Percentiles rank a stretch among this genome's conserved stretches.
phyloP scores from a whole-genome alignment of 2,113 vertebrate genomes.

The Setophaga coronata region DNA sequence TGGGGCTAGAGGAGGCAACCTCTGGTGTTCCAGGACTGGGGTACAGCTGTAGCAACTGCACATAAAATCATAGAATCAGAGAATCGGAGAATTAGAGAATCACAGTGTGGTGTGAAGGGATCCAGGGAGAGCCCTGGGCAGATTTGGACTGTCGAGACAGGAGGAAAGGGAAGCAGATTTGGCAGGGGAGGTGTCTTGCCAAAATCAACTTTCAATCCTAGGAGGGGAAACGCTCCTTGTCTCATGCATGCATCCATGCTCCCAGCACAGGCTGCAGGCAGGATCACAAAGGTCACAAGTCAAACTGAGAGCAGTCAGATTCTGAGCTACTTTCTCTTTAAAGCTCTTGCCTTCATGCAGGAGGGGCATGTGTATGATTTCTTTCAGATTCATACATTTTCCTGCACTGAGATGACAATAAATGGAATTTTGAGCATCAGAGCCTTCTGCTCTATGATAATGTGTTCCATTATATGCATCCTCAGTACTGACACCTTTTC shows the following conservation, averaged over 20 bases:
- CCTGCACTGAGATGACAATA: background rate
- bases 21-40: background rate
- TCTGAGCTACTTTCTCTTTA: background rate
- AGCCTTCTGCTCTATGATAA: background rate
- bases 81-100: too few species aligned
- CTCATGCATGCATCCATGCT: background rate
- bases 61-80: background rate
- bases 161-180: background rate
- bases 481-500: background rate
- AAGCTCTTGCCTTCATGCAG: accelerated
- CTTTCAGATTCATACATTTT: background rate
- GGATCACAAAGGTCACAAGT: background rate
- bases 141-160: background rate
- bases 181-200: background rate
- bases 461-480: background rate
- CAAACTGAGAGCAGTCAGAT: background rate
- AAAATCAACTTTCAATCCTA: background rate
- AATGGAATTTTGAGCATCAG: background rate
- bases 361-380: background rate
- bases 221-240: background rate
- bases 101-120: accelerated
- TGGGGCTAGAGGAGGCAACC: background rate
- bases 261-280: background rate
- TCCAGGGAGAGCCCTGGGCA: background rate
- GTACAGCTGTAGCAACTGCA: background rate